Evolutionary conservation across 1,140 invertebrate species (phyloP).

Genomic region (Xylocopa sonorina): DNA sequence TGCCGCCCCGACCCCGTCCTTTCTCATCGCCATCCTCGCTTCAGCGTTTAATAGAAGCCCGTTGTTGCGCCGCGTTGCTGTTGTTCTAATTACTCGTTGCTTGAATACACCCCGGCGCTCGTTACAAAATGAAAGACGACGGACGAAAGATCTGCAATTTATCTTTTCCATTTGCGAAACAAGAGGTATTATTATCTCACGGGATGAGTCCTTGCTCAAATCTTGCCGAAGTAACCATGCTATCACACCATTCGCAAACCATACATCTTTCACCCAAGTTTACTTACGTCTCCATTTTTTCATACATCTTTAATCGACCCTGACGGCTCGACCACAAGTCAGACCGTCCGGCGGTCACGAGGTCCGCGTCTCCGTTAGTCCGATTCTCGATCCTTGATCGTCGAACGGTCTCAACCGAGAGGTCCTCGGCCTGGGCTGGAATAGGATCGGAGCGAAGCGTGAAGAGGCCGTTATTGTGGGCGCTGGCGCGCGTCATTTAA

Average conservation of each 20-base stretch:
- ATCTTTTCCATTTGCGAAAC: background rate
- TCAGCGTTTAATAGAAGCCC: conserved; percentile 17
- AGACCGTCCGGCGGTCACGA: background rate
- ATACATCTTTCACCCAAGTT: too few species aligned
- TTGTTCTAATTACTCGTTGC: conserved; percentile 3
- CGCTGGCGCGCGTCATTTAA: conserved; percentile 81
- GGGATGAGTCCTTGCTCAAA: too few species aligned
- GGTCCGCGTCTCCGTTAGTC: background rate
- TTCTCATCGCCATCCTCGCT: conserved; percentile 8
- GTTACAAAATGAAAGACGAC: background rate
- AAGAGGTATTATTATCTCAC: too few species aligned
- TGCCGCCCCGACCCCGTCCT: background rate
- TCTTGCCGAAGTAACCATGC: too few species aligned
- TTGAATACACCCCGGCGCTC: background rate
- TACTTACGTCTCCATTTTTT: too few species aligned
- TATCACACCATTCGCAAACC: too few species aligned
- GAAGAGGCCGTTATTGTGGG: conserved; percentile 80
- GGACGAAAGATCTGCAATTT: background rate
- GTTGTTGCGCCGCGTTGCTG: conserved; percentile 14
- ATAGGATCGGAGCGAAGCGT: conserved; percentile 73
- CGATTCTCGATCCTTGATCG: conserved; percentile 49
- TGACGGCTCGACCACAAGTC: background rate
- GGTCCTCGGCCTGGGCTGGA: conserved; percentile 39
- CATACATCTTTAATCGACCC: too few species aligned
- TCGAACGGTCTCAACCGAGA: conserved; percentile 25